Evolutionary conservation across 1,140 invertebrate species (phyloP), one percentile per base, ranked within the genome.

Genomic region (Bombus turneri): DNA sequence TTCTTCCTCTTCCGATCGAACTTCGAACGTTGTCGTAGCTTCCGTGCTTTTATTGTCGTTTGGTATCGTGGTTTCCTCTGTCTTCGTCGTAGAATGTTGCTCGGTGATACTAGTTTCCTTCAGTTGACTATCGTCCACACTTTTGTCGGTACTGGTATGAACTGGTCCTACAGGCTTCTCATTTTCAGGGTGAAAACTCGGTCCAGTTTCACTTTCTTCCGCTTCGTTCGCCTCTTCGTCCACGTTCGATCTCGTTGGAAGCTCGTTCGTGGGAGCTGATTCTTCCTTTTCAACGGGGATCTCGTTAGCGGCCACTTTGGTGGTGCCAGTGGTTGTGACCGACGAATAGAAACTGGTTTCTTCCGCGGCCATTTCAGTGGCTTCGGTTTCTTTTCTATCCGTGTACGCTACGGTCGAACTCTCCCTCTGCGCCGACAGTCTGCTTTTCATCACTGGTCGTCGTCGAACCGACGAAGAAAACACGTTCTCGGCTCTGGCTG

Each of bases 301-400:
- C 81, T 90, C 86, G 81, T 87, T 89, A 47, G 73, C 79, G 0
- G 43, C 79, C 18, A 90, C 41, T 18, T 62, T 74, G 15, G 66
- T 68, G 18, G 62, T 78, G 6, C 79, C 85, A 1, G 57, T 41
- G 13, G 88, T 89, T 0, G 81, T 87, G 18, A 74, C 68, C 1
- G 85, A 31, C 2, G 91, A 91, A 66, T 94, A 93, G 90, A 94
- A 94, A 85, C 91, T 93, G 41, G 93, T 94, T 87, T 94, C 93
- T 81, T 94, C 93, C 0, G 93, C 91, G 1, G 92, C 72, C 90
- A 94, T 92, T 87, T 93, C 94, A 43, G 91, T 93, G 0, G 86
- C 62, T 2, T 89, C 81, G 3, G 89, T 39, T 18, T 85, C 74
- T 18, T 87, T 91, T 78, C 43, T 90, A n/a, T 76, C 75, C 39